Conservation (phyloP, 2,888 invertebrate genomes). For the Camptogramma bilineatum region DNA sequence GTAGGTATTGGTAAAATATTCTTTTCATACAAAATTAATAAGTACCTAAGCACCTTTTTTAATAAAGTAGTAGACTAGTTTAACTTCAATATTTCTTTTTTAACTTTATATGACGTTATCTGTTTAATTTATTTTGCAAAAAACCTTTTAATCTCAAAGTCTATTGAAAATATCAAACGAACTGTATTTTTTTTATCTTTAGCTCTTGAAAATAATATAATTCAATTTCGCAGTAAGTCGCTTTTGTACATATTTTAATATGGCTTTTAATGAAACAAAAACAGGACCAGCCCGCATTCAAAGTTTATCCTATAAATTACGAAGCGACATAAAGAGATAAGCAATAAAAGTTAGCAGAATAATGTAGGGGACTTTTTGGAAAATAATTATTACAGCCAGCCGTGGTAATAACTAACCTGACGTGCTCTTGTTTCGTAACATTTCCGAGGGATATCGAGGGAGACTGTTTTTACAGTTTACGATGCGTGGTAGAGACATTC, state of each 20-base stretch:
- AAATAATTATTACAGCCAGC: slow-evolving; percentile 25
- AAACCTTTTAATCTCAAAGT: slow-evolving; percentile 1
- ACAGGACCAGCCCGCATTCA: slow-evolving; percentile 12
- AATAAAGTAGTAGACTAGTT: no score
- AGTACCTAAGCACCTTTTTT: no score
- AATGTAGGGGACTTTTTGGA: slow-evolving; percentile 28
- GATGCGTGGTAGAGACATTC: no score
- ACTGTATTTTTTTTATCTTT: background rate
- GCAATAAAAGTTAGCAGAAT: slow-evolving; percentile 38
- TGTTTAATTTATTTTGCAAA: slow-evolving; percentile 10
- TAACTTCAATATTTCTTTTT: no score
- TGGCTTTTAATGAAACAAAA: slow-evolving; percentile 27
- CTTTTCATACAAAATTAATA: no score
- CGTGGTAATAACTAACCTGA: background rate
- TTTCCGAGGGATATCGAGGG: no score
- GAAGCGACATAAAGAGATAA: slow-evolving; percentile 36
- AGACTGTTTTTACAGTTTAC: no score
- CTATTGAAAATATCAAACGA: background rate
- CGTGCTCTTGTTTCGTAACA: no score
- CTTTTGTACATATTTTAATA: slow-evolving; percentile 11
- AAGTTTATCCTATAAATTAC: slow-evolving; percentile 34
- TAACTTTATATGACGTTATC: no score
- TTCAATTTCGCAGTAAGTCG: slow-evolving; percentile 6
- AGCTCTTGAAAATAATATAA: background rate
- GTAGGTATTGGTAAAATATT: no score